Conservation (phyloP, 2,797 vertebrate genomes). For the Spheniscus humboldti region DNA sequence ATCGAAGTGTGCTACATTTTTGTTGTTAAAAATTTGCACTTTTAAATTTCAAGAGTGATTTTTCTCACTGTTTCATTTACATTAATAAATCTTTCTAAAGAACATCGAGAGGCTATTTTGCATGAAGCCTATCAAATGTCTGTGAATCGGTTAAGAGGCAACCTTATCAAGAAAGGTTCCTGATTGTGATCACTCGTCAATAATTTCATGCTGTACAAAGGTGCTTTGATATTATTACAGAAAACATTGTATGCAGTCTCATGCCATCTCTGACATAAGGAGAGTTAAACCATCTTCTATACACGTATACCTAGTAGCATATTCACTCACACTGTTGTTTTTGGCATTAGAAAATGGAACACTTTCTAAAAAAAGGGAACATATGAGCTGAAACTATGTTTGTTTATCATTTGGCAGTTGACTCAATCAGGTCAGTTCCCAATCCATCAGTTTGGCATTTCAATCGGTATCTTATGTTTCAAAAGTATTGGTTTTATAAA, state of each 20-base stretch:
- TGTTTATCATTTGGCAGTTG: conserved; percentile 69
- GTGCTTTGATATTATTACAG: conserved; percentile 46
- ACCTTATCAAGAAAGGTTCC: conserved; percentile 28
- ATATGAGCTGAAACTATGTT: conserved; percentile 43
- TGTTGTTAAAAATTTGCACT: conserved; percentile 64
- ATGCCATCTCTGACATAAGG: conserved; percentile 17
- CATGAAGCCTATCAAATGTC: conserved; percentile 33
- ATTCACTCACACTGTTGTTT: conserved; percentile 5
- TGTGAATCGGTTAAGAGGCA: conserved; percentile 33
- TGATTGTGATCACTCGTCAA: conserved; percentile 1
- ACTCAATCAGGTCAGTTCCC: conserved; percentile 54
- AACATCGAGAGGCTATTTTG: conserved; percentile 44
- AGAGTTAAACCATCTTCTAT: conserved; percentile 37
- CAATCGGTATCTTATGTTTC: conserved; percentile 40
- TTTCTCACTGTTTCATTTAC: conserved; percentile 43
- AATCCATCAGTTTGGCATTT: conserved; percentile 70
- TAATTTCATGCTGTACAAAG: conserved; percentile 30
- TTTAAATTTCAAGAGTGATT: conserved; percentile 37
- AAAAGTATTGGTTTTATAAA: conserved; percentile 54
- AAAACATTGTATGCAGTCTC: conserved; percentile 54
- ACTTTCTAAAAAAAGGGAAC: conserved; percentile 50
- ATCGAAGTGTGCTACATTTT: conserved; percentile 33
- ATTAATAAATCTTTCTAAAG: conserved; percentile 39
- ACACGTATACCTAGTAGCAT: background rate
- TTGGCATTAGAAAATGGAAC: conserved; percentile 64